A percentile compares a stretch with the other conserved stretches of the same genome.
phyloP scores from a whole-genome alignment of 2,113 vertebrate species.

The Psephotus haematonotus region DNA sequence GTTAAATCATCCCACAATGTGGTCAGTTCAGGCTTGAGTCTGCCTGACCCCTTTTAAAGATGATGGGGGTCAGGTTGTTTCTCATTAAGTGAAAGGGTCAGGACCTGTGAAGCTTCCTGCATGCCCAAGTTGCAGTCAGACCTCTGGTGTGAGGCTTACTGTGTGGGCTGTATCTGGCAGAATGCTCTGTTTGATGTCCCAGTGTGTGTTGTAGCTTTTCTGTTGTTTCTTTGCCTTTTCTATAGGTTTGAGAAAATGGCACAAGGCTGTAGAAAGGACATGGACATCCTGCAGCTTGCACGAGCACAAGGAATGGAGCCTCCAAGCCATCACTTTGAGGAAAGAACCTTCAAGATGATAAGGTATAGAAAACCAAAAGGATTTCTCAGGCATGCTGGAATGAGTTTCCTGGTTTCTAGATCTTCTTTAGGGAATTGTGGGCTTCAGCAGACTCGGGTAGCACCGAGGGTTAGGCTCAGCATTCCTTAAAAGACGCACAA shows the following conservation, averaged over 20 bases:
- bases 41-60: neutral
- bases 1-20: neutral
- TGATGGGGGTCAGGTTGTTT: neutral
- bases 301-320: slow-evolving; percentile 88
- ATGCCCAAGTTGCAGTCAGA: neutral
- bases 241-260: slow-evolving; percentile 93
- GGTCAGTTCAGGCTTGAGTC: neutral
- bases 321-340: slow-evolving; percentile 92
- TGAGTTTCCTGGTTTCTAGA: neutral
- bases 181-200: neutral
- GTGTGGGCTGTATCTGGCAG: neutral
- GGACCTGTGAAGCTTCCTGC: neutral
- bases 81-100: no score
- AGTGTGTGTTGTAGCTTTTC: neutral
- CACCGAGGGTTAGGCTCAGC: neutral
- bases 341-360: slow-evolving; percentile 89
- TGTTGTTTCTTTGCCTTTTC: neutral
- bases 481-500: neutral
- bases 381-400: neutral
- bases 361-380: slow-evolving; percentile 70
- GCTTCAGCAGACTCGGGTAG: neutral
- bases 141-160: neutral
- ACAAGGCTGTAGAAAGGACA: slow-evolving; percentile 86
- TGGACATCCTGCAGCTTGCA: slow-evolving; percentile 88
- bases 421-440: neutral